Base-by-base conservation (phyloP, 2,888 invertebrate genomes). In the Carterocephalus palaemon region DNA sequence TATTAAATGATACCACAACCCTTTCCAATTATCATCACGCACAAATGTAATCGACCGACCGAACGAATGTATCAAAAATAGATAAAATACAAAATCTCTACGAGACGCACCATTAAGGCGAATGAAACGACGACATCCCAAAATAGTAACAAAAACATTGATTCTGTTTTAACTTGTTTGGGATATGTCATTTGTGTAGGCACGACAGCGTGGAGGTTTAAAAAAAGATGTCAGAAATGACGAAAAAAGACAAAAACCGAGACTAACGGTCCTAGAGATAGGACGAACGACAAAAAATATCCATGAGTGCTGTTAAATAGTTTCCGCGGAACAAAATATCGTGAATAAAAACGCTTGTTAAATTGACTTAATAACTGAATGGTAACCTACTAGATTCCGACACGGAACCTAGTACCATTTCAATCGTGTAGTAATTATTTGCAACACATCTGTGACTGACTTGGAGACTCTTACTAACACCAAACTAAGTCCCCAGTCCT, bases 161-260 rank as follows among this genome's bases (percentile, higher is more conserved):
- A 59, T 53, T 59, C 57, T 69, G 73, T 79, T 81, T 82, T 81
- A 76, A 79, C 79, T 75, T 73, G 74, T 79, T 72, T 72, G 64
- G 71, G 69, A 70, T 62, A 53, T 57, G 60, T 56, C 48, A 60
- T 57, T 56, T 50, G 52, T 60, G 51, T 48, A 53, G 56, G 57
- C 57, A 63, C 67, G 69, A 71, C 67, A 6, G 5, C 5, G 10
- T 10, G 32, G 12, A 7, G 6, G n/a, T 12, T 20, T 8, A 19
- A 22, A 12, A n/a, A 22, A n/a, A 33, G 12, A 22, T 9, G 67
- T 66, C 51, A 22, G 13, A 33, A 20, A 22, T 9, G 67, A 66
- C 51, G 60, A 59, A 56, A 63, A 57, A 57, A 57, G 51, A 55
- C 53, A 33, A 46, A 56, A 58, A 60, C n/a, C n/a, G n/a, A n/a